Evolutionary conservation across 2,797 vertebrate genomes (phyloP).

Genomic region (Lutjanus campechanus): DNA sequence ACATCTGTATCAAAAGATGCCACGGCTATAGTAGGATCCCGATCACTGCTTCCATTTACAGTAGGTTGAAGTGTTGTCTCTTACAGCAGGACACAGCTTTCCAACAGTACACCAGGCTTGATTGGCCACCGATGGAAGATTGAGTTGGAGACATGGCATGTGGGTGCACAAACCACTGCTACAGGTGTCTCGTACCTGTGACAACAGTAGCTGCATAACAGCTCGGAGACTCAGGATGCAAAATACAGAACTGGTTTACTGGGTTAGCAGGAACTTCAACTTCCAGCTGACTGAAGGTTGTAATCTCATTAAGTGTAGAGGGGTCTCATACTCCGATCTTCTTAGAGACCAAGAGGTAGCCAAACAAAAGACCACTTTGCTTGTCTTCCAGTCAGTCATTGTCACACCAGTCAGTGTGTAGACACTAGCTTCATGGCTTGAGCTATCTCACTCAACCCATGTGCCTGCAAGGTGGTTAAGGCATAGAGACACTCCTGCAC

Average conservation of each 20-base stretch:
- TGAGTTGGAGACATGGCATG: conserved; percentile 5
- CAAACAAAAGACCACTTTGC: not conserved
- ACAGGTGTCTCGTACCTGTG: not conserved
- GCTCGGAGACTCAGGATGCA: not conserved
- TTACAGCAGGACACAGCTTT: not conserved
- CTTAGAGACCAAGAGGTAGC: not conserved
- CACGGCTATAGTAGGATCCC: not conserved
- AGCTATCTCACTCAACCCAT: not conserved
- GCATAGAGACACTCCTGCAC: not conserved
- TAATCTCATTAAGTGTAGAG: not conserved
- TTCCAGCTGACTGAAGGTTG: not conserved
- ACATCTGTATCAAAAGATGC: conserved; percentile 16
- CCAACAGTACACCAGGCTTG: conserved; percentile 4
- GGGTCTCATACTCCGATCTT: not conserved
- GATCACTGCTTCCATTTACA: conserved; percentile 8
- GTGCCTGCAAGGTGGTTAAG: not conserved
- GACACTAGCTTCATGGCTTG: not conserved
- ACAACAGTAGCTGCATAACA: conserved; percentile 7
- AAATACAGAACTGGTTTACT: conserved; percentile 2
- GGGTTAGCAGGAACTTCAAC: conserved; percentile 8
- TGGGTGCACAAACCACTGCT: conserved; percentile 19
- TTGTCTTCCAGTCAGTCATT: not conserved
- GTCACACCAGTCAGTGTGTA: not conserved
- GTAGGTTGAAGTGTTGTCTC: not conserved
- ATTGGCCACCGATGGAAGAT: not conserved